phyloP scores from a whole-genome alignment of 2,113 vertebrate genomes.

The Scomber scombrus region DNA sequence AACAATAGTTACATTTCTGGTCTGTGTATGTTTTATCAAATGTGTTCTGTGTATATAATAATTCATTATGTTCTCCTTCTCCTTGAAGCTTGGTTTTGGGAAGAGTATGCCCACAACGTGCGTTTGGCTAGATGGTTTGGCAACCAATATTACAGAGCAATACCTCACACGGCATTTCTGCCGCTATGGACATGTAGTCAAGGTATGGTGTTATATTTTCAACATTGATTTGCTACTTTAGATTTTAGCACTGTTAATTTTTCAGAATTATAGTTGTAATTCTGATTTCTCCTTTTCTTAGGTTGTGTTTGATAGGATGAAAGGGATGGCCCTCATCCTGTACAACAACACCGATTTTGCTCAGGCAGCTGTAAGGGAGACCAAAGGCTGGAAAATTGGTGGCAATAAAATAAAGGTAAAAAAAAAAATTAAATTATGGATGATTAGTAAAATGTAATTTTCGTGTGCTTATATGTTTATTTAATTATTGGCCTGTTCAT shows the following conservation, averaged over 20 bases:
- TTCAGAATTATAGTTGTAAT: neutral
- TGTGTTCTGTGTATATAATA: neutral
- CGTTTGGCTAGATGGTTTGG: conserved; percentile 98
- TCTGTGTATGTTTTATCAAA: neutral
- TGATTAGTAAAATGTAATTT: neutral
- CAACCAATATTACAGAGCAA: conserved; percentile 96
- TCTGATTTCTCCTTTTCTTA: conserved; percentile 62
- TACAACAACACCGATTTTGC: conserved; percentile 99
- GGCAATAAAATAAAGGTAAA: conserved; percentile 99
- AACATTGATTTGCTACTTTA: neutral
- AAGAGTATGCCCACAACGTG: conserved; percentile 99
- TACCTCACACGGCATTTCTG: conserved; percentile 98
- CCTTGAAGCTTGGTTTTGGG: conserved; percentile 95
- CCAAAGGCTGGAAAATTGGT: conserved; percentile 99
- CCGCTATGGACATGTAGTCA: conserved; percentile 95
- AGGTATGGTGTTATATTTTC: conserved; percentile 84
- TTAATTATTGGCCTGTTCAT: neutral
- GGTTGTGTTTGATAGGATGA: conserved; percentile 98
- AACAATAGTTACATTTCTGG: neutral
- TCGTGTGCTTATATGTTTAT: neutral
- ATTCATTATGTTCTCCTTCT: conserved; percentile 32
- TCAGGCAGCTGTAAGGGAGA: conserved; percentile 97
- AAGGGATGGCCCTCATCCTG: conserved; percentile 97
- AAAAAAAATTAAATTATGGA: conserved; percentile 24
- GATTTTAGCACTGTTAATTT: neutral